phyloP scores from a whole-genome alignment of 2,797 vertebrate species.

The Pangasius sanitwongsei region DNA sequence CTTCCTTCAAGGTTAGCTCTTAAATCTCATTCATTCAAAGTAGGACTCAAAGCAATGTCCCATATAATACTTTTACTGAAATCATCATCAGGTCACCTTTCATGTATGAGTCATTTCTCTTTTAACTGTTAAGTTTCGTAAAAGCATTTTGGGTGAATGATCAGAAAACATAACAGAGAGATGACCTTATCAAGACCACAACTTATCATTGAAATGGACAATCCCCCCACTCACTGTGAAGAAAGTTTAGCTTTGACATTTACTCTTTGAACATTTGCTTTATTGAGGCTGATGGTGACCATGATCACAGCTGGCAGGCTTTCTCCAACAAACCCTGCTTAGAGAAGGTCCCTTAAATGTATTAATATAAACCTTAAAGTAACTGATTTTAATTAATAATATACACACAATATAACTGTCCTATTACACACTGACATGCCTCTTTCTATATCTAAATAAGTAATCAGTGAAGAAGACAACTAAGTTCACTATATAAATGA shows the following conservation, averaged over 20 bases:
- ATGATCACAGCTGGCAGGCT: background rate
- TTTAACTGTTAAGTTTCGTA: background rate
- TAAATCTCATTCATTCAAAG: background rate
- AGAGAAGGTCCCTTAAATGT: background rate
- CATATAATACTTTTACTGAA: background rate
- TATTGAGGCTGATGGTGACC: constrained; percentile 1
- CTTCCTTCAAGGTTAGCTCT: background rate
- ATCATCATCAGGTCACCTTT: background rate
- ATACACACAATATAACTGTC: background rate
- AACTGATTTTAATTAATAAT: background rate
- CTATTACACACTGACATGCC: background rate
- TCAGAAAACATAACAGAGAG: background rate
- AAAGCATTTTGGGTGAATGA: background rate
- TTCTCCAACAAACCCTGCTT: background rate
- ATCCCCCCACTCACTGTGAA: background rate
- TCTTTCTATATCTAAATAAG: background rate
- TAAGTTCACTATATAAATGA: background rate
- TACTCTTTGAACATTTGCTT: constrained; percentile 25
- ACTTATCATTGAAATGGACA: constrained; percentile 32
- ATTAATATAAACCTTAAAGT: constrained; percentile 4
- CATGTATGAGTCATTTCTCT: background rate
- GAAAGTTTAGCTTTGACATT: constrained; percentile 54
- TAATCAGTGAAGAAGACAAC: background rate
- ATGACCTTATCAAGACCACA: constrained; percentile 53
- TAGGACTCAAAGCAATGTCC: background rate